phyloP scores from a whole-genome alignment of 2,113 vertebrate species.

The Maccullochella peelii region DNA sequence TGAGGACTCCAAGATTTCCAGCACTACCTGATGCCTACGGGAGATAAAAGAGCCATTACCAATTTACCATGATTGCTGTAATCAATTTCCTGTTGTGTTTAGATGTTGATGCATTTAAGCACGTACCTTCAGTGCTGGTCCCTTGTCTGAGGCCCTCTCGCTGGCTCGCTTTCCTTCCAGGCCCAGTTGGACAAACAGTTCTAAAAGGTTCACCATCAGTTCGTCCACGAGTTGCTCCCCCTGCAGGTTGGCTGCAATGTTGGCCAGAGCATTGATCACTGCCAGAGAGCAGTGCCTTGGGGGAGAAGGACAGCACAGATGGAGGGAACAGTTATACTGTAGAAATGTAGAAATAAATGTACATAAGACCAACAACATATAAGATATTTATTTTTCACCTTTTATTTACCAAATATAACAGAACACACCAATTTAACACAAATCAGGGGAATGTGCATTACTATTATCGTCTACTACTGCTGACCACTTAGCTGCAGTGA shows the following conservation, averaged over 20 bases:
- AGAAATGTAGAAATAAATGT: background rate
- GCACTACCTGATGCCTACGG: constrained; percentile 95
- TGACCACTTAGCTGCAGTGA: background rate
- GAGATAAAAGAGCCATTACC: constrained; percentile 47
- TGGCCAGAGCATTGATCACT: constrained; percentile 96
- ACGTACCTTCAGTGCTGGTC: constrained; percentile 91
- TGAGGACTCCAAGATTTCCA: constrained; percentile 96
- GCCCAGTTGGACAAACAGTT: constrained; percentile 97
- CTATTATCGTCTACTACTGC: no score
- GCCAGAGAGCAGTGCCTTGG: constrained; percentile 95
- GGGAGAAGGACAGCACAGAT: background rate
- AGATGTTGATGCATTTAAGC: background rate
- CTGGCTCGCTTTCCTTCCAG: constrained; percentile 96
- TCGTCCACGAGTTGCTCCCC: constrained; percentile 94
- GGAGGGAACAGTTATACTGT: background rate
- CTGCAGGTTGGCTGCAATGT: constrained; percentile 97
- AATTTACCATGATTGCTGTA: background rate
- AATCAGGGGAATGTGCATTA: background rate
- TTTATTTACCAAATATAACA: background rate
- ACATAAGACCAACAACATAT: background rate
- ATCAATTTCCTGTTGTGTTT: constrained; percentile 21
- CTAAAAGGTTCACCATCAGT: constrained; percentile 95
- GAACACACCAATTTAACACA: background rate
- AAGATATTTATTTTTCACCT: background rate
- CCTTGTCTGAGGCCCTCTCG: constrained; percentile 96